Evolutionary conservation across 2,888 invertebrate genomes (phyloP).

Genomic region (Metopia argyrocephala): DNA sequence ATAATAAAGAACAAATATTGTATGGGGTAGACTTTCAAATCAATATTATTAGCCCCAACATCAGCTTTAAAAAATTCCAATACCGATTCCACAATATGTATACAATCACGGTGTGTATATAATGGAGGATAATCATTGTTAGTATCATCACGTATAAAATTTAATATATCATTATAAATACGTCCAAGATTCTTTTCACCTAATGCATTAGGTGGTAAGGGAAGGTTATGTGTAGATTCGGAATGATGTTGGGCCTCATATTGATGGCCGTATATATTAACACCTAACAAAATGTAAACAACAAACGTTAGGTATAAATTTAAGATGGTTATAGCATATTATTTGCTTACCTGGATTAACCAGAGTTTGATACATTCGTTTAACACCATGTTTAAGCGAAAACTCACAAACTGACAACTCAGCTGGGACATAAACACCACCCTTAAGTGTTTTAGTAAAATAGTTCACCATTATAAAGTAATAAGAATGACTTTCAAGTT

Average conservation of each 20-base stretch:
- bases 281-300: constrained; percentile 60
- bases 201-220: constrained; percentile 76
- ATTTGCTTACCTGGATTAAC: constrained; percentile 78
- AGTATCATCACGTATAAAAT: constrained; percentile 74
- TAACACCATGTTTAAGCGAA: constrained; percentile 78
- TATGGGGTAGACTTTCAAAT: constrained; percentile 71
- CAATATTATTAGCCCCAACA: constrained; percentile 66
- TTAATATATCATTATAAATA: constrained; percentile 77
- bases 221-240: constrained; percentile 79
- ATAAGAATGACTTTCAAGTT: constrained; percentile 70
- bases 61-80: constrained; percentile 70
- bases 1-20: constrained; percentile 73
- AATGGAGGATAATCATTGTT: constrained; percentile 75
- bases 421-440: constrained; percentile 78
- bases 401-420: constrained; percentile 80
- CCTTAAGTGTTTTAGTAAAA: constrained; percentile 70
- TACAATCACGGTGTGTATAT: constrained; percentile 75
- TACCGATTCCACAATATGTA: constrained; percentile 74
- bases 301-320: not conserved
- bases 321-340: not conserved
- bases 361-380: constrained; percentile 75
- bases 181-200: constrained; percentile 71
- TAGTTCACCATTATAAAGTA: constrained; percentile 75
- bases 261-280: constrained; percentile 78
- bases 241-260: constrained; percentile 78